Evolutionary conservation across 30 jellyfish, hydroid and myxozoan species (phyloP).

Genomic region (Hydractinia echinata): DNA sequence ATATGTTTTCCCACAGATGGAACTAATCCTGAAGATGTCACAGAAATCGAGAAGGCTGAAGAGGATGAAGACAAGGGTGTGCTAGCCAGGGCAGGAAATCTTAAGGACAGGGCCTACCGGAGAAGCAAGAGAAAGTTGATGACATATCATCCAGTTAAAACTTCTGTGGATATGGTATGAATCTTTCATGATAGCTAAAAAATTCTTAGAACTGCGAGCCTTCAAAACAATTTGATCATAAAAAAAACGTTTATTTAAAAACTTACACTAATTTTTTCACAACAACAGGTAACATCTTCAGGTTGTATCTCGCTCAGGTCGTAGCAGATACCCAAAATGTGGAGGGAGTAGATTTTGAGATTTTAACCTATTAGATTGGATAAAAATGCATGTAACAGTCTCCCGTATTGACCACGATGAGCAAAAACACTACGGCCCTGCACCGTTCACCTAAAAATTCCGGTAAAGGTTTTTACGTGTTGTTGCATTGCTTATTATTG

Average conservation of each 20-base stretch:
- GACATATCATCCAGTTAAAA: constrained; percentile 67
- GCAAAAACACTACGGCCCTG: too few species aligned
- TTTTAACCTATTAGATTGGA: too few species aligned
- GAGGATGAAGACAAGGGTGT: constrained; percentile 67
- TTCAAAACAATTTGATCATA: neutral
- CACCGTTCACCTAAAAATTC: neutral
- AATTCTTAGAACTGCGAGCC: neutral
- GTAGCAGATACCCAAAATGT: too few species aligned
- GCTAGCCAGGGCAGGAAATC: constrained; percentile 53
- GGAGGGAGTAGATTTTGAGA: too few species aligned
- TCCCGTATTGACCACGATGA: too few species aligned
- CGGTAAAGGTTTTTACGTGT: neutral
- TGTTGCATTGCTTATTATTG: neutral
- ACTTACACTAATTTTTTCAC: too few species aligned
- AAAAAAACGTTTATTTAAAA: neutral
- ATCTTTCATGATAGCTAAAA: too few species aligned
- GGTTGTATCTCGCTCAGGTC: too few species aligned
- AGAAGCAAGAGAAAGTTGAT: constrained; percentile 70
- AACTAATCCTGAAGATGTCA: constrained; percentile 61
- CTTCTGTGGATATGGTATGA: constrained; percentile 84
- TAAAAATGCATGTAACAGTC: too few species aligned
- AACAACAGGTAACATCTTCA: too few species aligned
- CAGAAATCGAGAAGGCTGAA: constrained; percentile 88
- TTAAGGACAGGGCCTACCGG: constrained; percentile 58
- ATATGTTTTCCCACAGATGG: constrained; percentile 97